phyloP scores from a whole-genome alignment of 2,113 vertebrate species.

The Antigone vipio region DNA sequence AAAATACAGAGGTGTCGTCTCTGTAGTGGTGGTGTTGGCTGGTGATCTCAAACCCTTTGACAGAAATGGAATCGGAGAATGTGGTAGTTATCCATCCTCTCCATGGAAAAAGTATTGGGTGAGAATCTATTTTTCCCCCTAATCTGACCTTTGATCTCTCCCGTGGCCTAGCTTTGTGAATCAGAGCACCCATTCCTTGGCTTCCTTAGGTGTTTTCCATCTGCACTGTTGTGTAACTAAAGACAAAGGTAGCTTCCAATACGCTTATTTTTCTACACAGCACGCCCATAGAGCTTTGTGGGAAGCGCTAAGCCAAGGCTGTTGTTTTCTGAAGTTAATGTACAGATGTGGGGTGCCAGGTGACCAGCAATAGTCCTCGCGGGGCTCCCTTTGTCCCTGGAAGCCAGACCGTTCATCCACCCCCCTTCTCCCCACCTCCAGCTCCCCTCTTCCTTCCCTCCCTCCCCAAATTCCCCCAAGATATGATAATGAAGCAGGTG shows the following conservation, averaged over 20 bases:
- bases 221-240: not conserved
- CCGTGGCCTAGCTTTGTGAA: not conserved
- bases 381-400: not conserved
- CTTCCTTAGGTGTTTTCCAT: not conserved
- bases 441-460: not conserved
- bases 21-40: not conserved
- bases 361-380: not conserved
- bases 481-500: constrained; percentile 95
- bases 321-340: not conserved
- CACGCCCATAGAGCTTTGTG: not conserved
- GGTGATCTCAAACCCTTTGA: not conserved
- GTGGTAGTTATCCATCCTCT: not conserved
- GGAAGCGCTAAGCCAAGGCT: not conserved
- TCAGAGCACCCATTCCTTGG: not conserved
- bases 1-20: not conserved
- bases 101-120: not conserved
- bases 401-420: not conserved
- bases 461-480: constrained; percentile 54
- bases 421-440: not conserved
- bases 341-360: constrained; percentile 13
- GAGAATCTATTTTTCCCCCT: not conserved
- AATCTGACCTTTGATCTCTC: not conserved
- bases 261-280: rapidly evolving
- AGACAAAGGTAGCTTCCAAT: not conserved
- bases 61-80: not conserved